Evolutionary conservation across 2,888 invertebrate genomes (phyloP), one percentile per base, ranked within the genome.

Genomic region (Selenia dentaria): DNA sequence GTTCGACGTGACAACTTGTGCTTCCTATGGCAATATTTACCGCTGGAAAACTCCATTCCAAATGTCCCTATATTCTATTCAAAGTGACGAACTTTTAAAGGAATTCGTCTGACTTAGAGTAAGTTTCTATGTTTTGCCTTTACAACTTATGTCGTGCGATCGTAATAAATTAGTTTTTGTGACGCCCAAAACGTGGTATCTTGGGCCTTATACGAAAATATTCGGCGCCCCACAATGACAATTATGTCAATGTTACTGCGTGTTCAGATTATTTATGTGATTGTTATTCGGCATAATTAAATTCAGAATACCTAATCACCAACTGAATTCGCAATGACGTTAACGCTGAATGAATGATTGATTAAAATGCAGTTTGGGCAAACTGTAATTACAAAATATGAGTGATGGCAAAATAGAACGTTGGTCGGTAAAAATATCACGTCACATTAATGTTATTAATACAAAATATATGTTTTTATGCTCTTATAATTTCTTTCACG

Each of bases 101-200:
- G 46, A 46, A 57, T 60, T 47, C 49, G 36, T 38, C 56, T 50
- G 41, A 66, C 62, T 54, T 44, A 54, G 67, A 65, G 62, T 63
- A 61, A 53, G 36, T 53, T 56, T 62, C 55, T 41, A 45, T 59
- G 58, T 60, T 57, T 57, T 51, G 44, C 54, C 53, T 60, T 55
- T 55, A 53, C 47, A 46, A 47, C 54, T 36, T 51, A 38, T 46
- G 44, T 51, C 34, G 35, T 48, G 49, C 36, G 40, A 32, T 34
- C 39, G 45, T 47, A 37, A 54, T 56, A 52, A 57, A 53, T 42
- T 36, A 16, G 22, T 34, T n/a, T 11, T 13, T 26, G 13, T 8
- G 18, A 36, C 25, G 31, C 26, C 24, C 22, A 25, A 33, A 22
- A 22, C 6, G 16, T 2, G 24, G 6, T n/a, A 4, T 24, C 20